Evolutionary conservation across 2,797 vertebrate genomes (phyloP).

Genomic region (Ispidina lecontei): DNA sequence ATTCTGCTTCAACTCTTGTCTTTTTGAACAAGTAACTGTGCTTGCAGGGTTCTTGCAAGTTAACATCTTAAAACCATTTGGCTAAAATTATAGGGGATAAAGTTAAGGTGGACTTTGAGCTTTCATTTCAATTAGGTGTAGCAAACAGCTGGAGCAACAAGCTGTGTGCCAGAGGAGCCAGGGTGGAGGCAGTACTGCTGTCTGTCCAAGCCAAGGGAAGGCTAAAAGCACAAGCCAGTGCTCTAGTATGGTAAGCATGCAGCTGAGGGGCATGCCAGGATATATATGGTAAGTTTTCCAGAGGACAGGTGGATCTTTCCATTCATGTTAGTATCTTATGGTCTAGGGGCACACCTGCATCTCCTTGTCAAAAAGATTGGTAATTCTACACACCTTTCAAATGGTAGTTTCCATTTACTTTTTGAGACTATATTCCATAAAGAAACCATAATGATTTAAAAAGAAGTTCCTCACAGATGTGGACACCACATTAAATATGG

Average conservation of each 20-base stretch:
- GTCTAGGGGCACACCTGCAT: neutral
- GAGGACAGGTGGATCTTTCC: neutral
- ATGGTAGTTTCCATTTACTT: conserved; percentile 38
- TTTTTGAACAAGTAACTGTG: neutral
- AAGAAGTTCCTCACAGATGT: conserved; percentile 51
- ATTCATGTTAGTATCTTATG: neutral
- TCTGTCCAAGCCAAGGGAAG: neutral
- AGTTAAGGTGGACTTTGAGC: neutral
- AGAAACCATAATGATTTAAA: conserved; percentile 36
- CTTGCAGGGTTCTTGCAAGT: neutral
- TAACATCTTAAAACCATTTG: neutral
- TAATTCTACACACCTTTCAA: conserved; percentile 24
- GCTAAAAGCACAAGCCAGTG: neutral
- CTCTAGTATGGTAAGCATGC: neutral
- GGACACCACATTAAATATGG: neutral
- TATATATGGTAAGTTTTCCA: neutral
- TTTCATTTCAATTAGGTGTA: neutral
- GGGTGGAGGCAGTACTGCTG: neutral
- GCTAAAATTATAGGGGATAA: neutral
- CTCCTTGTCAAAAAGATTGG: conserved; percentile 47
- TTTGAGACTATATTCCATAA: conserved; percentile 12
- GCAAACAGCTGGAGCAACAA: neutral
- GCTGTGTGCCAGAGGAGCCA: neutral
- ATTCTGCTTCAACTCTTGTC: neutral
- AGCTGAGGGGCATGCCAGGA: neutral